Percentiles rank a stretch among this genome's conserved stretches.
phyloP scores from a whole-genome alignment of 2,113 vertebrate genomes.

The Corythaixoides concolor region DNA sequence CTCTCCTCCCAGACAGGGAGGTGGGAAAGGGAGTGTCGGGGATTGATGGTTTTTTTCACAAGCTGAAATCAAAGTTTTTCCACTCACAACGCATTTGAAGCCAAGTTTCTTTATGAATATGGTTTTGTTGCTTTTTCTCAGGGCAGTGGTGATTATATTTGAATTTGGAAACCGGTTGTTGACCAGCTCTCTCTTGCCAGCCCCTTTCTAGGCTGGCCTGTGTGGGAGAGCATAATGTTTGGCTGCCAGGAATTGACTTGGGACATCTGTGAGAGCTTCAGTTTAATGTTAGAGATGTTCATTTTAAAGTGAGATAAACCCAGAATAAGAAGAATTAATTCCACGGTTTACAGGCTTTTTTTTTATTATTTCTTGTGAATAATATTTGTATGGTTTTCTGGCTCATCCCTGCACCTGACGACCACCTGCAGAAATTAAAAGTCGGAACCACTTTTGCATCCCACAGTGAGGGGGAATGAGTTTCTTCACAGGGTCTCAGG shows the following conservation, averaged over 20 bases:
- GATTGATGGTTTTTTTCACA: not conserved
- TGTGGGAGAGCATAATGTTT: fast-evolving
- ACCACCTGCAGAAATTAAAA: not conserved
- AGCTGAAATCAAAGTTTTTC: not conserved
- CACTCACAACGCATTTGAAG: not conserved
- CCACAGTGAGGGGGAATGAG: not conserved
- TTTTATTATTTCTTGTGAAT: not conserved
- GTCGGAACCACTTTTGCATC: not conserved
- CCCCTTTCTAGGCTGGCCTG: not conserved
- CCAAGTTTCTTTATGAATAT: not conserved
- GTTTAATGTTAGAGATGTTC: not conserved
- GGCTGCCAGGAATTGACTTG: not conserved
- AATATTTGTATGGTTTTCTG: not conserved
- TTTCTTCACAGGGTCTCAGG: not conserved
- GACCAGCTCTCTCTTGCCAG: not conserved
- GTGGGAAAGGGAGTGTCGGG: not conserved
- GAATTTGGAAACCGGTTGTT: not conserved
- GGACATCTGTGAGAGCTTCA: not conserved
- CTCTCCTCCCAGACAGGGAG: not conserved
- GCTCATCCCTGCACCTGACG: not conserved
- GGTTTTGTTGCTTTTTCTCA: not conserved
- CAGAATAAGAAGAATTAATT: not conserved
- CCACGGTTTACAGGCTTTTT: not conserved
- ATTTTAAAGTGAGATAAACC: not conserved
- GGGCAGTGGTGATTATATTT: not conserved